Conservation (phyloP, 2,888 invertebrate genomes). For the Mesochorus sp. region DNA sequence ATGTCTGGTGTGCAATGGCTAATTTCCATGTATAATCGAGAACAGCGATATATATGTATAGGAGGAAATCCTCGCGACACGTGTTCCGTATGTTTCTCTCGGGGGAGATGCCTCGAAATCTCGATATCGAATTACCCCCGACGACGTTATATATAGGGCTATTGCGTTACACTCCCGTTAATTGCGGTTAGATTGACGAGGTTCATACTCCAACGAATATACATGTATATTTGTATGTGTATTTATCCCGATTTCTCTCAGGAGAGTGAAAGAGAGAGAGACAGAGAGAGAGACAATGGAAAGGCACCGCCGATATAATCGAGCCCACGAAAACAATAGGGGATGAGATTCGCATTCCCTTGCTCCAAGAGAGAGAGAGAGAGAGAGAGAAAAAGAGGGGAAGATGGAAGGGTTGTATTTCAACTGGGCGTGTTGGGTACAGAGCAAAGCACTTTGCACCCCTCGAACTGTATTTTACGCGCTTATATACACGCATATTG, state of each 20-base stretch:
- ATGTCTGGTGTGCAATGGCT: too few species aligned
- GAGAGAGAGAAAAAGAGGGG: constrained; percentile 7
- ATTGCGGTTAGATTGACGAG: constrained; percentile 63
- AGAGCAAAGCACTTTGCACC: constrained; percentile 40
- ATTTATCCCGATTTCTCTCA: constrained; percentile 17
- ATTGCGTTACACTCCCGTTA: constrained; percentile 66
- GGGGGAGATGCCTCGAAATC: constrained; percentile 52
- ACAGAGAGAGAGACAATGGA: neutral
- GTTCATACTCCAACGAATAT: constrained; percentile 38
- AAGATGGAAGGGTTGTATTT: constrained; percentile 45
- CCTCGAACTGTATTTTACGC: constrained; percentile 9
- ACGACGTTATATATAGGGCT: constrained; percentile 57
- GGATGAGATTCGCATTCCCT: constrained; percentile 3
- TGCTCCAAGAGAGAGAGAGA: neutral
- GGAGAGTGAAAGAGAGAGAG: constrained; percentile 28
- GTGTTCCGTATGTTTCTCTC: constrained; percentile 9
- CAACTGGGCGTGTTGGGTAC: constrained; percentile 24
- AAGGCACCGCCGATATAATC: too few species aligned
- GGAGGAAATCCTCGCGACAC: constrained; percentile 35
- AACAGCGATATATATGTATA: constrained; percentile 2
- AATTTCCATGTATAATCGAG: constrained; percentile 20
- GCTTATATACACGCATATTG: neutral
- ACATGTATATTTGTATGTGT: too few species aligned
- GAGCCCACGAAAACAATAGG: constrained; percentile 32
- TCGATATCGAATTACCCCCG: constrained; percentile 63